Percentiles rank a stretch among this genome's conserved stretches.
Conservation (phyloP, 2,113 vertebrate genomes). For the Nestor notabilis region DNA sequence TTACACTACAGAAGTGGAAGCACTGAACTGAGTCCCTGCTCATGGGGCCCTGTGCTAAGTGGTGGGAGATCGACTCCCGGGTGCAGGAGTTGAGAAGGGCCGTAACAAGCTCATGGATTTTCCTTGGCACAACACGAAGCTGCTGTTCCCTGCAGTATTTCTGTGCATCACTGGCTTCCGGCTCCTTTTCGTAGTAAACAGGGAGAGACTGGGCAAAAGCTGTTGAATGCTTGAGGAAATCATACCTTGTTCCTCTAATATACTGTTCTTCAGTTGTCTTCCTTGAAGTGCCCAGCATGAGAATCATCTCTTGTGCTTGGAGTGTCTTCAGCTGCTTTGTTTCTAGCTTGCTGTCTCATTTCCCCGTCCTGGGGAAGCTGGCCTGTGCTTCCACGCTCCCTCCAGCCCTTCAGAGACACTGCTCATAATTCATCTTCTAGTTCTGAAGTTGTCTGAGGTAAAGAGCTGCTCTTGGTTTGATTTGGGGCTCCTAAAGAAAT, state of each 20-base stretch:
- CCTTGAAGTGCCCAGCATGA: background rate
- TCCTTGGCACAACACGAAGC: background rate
- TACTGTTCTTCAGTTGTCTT: background rate
- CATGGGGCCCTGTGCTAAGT: background rate
- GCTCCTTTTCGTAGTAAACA: accelerated
- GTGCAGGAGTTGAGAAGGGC: background rate
- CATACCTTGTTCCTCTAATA: accelerated
- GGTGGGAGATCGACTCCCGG: background rate
- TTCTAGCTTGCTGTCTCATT: background rate
- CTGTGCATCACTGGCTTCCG: background rate
- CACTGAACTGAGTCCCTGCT: background rate
- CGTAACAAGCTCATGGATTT: accelerated
- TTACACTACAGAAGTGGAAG: accelerated
- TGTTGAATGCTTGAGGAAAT: background rate
- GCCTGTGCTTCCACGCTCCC: background rate
- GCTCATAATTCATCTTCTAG: background rate
- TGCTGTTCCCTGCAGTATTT: background rate
- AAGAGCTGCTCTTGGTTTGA: background rate
- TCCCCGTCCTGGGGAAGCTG: background rate
- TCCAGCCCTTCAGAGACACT: background rate
- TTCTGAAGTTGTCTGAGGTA: background rate
- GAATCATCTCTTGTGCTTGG: background rate
- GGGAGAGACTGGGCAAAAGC: background rate
- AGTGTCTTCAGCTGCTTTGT: background rate
- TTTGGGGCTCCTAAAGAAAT: background rate